phyloP scores from a whole-genome alignment of 2,797 vertebrate species.

The Hylomyscus alleni region DNA sequence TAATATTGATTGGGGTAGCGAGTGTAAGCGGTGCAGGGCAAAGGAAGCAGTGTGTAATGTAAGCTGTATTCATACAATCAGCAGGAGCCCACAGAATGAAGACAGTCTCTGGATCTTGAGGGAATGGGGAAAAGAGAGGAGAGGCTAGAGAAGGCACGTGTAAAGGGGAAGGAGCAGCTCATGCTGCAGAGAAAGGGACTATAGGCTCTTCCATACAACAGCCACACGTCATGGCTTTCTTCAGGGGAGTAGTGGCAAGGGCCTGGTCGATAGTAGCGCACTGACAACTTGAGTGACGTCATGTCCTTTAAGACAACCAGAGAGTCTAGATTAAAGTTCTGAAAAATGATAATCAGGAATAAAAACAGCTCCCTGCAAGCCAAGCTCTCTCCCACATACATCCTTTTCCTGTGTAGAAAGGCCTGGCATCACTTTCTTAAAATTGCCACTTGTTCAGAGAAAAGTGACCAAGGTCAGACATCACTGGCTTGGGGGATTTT shows the following conservation, averaged over 20 bases:
- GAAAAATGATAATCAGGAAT: background rate
- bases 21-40: background rate
- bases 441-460: background rate
- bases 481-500: background rate
- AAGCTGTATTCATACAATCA: background rate
- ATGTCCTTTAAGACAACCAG: background rate
- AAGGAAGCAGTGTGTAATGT: background rate
- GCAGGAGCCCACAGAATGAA: background rate
- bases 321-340: background rate
- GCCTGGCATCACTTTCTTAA: background rate
- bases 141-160: background rate
- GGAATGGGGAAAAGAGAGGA: background rate
- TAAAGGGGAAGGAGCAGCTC: background rate
- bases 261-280: background rate
- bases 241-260: background rate
- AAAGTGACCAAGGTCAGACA: background rate
- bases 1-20: background rate
- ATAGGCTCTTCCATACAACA: background rate
- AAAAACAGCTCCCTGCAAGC: background rate
- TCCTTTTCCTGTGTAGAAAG: background rate
- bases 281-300: too few relatives aligned
- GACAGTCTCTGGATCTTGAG: background rate
- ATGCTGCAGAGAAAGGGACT: background rate
- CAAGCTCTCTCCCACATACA: background rate
- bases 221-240: too few relatives aligned